Conservation (phyloP, 2,113 vertebrate genomes). For the Podarcis cretensis region DNA sequence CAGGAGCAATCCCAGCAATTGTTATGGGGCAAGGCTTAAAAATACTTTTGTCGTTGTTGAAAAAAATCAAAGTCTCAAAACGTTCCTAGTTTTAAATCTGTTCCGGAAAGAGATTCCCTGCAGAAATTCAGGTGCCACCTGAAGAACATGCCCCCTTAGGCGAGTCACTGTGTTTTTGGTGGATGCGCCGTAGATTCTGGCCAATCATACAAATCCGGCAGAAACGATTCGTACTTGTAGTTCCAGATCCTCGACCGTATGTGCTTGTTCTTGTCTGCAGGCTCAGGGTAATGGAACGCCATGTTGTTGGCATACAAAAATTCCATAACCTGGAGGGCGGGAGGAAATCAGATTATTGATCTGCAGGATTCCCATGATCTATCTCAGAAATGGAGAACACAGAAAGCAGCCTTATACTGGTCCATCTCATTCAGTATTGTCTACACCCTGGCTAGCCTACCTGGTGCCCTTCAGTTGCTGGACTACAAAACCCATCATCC, state of each 20-base stretch:
- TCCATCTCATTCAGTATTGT: too few relatives aligned
- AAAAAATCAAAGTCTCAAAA: constrained; percentile 29
- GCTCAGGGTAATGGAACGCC: constrained; percentile 97
- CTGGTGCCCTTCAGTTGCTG: too few relatives aligned
- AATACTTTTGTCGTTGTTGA: neutral
- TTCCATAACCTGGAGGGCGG: constrained; percentile 84
- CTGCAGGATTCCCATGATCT: neutral
- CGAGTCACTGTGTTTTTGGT: constrained; percentile 68
- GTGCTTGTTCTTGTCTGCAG: constrained; percentile 84
- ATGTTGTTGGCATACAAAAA: constrained; percentile 92
- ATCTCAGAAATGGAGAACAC: too few relatives aligned
- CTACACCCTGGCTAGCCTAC: too few relatives aligned
- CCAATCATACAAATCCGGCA: constrained; percentile 94
- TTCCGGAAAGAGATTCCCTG: constrained; percentile 60
- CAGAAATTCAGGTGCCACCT: constrained; percentile 32
- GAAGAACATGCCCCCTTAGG: neutral
- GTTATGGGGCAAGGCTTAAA: neutral
- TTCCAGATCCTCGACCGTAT: constrained; percentile 87
- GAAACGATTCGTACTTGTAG: constrained; percentile 90
- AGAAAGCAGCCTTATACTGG: too few relatives aligned
- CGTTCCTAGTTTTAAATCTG: neutral
- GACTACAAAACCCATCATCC: too few relatives aligned
- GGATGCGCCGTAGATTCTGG: constrained; percentile 78
- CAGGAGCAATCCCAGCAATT: neutral
- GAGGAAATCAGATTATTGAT: neutral